Percentiles rank a stretch among this genome's conserved stretches.
These are phyloP conservation scores for Pagetopsis macropterus DNA, from an alignment of 2,797 vertebrate genomes.

Conservation along the genomic window DNA sequence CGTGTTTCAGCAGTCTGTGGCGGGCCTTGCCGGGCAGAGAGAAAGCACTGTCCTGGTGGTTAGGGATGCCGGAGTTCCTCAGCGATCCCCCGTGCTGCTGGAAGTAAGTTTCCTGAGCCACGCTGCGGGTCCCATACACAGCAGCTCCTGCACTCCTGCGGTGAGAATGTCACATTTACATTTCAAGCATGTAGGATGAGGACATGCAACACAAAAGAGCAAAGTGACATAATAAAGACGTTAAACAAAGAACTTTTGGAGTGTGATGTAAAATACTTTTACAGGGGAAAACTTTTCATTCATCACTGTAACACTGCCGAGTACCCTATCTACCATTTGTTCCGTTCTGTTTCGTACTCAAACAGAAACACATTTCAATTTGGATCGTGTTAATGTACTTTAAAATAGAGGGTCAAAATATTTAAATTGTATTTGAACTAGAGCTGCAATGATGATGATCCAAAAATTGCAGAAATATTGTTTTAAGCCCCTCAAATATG, in stretches of 20 bases:
- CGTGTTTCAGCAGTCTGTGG: conserved; percentile 93
- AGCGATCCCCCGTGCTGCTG: conserved; percentile 83
- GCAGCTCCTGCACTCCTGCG: conserved; percentile 88
- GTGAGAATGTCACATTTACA: conserved; percentile 32
- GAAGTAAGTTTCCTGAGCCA: conserved; percentile 93
- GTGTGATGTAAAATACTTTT: too few species aligned
- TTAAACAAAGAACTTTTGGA: neutral
- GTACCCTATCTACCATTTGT: too few species aligned
- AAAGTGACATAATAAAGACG: neutral
- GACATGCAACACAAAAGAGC: neutral
- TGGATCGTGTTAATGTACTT: too few species aligned
- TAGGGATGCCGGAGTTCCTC: conserved; percentile 92
- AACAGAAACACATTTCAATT: too few species aligned
- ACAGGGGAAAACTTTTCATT: too few species aligned
- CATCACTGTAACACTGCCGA: too few species aligned
- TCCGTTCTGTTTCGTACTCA: too few species aligned
- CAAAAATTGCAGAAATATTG: too few species aligned
- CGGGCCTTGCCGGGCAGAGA: conserved; percentile 88
- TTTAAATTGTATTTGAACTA: too few species aligned
- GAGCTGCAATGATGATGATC: too few species aligned
- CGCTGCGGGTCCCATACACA: conserved; percentile 86
- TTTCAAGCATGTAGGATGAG: conserved; percentile 11
- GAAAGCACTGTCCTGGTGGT: conserved; percentile 91
- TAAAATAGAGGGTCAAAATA: too few species aligned
- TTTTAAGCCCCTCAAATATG: too few species aligned